Evolutionary conservation across 2,113 vertebrate species (phyloP), one percentile per base, ranked within the genome.

Genomic region (Pluvianellus socialis): DNA sequence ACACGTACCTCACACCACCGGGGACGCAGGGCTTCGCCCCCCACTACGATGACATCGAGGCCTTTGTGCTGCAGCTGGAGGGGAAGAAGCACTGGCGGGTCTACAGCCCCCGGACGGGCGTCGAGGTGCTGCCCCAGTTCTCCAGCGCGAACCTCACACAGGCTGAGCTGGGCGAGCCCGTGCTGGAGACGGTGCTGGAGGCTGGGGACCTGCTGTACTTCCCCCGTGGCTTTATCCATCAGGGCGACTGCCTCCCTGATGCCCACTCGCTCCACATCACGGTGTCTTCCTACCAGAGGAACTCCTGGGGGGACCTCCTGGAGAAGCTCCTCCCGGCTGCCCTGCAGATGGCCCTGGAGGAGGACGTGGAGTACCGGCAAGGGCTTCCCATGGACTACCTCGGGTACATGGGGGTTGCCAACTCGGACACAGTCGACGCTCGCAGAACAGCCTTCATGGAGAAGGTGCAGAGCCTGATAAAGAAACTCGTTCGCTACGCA

Each of bases 31-130:
- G 99, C 58, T 99, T 99, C 23, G 99, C 99, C 11, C 99, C 99
- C 13, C 99, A 99, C 97, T 99, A 99, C 20, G 99, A 99, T 6
- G 99, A 99, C 97, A 99, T 99, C 8, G 99, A 99, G 96, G 99
- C 99, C 3, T 99, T 99, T 19, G 98, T 99, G 83, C 90, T 99
- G 95, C 99, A 99, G 97, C 96, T 99, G 96, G 99, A 99, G 94
- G 99, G 99, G 15, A 99, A 98, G 97, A 99, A 99, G 94, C 99
- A 97, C 94, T 99, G 99, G 99, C 98, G 99, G 6, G 98, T 99
- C 28, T 99, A 99, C 98, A 98, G 95, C 40, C 99, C 99, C 9
- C 98, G 99, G 97, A 98, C 80, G 33, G 95, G 77, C 0, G 26
- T 81, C 0, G 98, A 98, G 71, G 95, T 98, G 28, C 93, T 98